Base-by-base conservation (phyloP, 2,113 vertebrate species). In the Epinephelus moara region DNA sequence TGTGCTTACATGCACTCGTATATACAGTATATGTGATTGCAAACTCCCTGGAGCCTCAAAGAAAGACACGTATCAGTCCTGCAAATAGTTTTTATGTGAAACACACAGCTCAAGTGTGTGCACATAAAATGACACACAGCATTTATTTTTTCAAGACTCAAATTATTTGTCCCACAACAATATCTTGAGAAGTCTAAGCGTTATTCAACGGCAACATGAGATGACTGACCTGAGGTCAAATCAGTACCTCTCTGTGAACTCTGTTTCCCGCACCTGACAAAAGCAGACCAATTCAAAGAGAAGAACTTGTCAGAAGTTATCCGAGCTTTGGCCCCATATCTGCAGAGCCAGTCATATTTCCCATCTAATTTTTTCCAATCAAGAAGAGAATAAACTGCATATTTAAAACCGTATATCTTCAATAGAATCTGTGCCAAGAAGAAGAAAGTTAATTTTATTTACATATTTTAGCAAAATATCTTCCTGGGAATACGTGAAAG, bases 361-460 rank as follows among this genome's bases (percentile, higher is more conserved):
- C 12, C 8, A 67, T 70, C 67, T 25, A 19, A 78, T 23, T 30
- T 18, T 71, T 72, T 45, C 17, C 33, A 37, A 37, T 37, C 33
- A 37, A 37, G 33, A 37, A 37, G 33, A 37, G 33, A 37, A 37
- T 37, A 7, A 37, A 37, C 6, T 37, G 33, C 33, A 37, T 37
- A 37, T 37, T 37, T 37, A 47, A 81, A 57, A 56, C 6, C 59
- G 8, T n/a, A 70, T 30, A 75, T 75, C 14, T 70, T 61, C 66
- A 81, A 64, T 45, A 33, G 59, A 45, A 85, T 59, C 13, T 57
- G 45, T 68, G 42, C 33, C 45, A 70, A 78, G 59, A 70, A 67
- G 9, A 6, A 62, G 21, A 7, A 75, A 86, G 75, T 88, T 89
- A 0, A 68, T 90, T 91, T 47, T 72, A 67, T 92, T 85, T 87